Evolutionary conservation across 2,797 vertebrate genomes (phyloP), one percentile per base, ranked within the genome.

Genomic region (Acridotheres tristis): DNA sequence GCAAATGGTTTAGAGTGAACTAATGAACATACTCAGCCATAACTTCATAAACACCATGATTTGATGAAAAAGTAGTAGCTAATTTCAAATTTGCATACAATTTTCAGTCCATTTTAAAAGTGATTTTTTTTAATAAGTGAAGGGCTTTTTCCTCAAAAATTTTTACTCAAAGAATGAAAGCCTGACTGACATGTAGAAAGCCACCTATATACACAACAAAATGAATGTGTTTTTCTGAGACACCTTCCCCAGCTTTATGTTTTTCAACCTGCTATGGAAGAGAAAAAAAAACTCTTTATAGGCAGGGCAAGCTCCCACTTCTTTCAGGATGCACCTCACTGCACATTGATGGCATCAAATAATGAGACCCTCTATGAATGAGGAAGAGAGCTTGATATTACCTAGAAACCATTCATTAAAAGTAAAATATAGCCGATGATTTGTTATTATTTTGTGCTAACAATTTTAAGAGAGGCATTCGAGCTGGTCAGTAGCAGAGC

Each of bases 101-200:
- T 5, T 80, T 84, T 88, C 9, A 25, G 14, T 50, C 6, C 2
- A 36, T 77, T 76, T 72, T 71, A 58, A 68, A 48, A 48, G 5
- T 11, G 5, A 3, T 9, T 30, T 53, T 43, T 38, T 45, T 72
- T 68, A 58, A 83, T n/a, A 43, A 32, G 16, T 30, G 16, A 55
- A 50, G 1, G 3, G 0, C 0, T 1, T 57, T 53, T 32, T 45
- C 11, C 16, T 50, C 30, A 8, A 36, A 50, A 32, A 4, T 16
- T 51, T 29, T 73, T 48, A 34, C 6, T 67, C 16, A 45, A 68
- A 40, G 18, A 85, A 77, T 67, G 13, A 27, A 63, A 54, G 11
- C 3, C n/a, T 85, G 45, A 59, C 5, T 65, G 50, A 50, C 15
- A 20, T 29, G 4, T 26, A 11, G n/a, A 67, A 86, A 78, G 2